Base-by-base conservation (phyloP, 2,888 invertebrate species). In the Bursaphelenchus okinawaensis region DNA sequence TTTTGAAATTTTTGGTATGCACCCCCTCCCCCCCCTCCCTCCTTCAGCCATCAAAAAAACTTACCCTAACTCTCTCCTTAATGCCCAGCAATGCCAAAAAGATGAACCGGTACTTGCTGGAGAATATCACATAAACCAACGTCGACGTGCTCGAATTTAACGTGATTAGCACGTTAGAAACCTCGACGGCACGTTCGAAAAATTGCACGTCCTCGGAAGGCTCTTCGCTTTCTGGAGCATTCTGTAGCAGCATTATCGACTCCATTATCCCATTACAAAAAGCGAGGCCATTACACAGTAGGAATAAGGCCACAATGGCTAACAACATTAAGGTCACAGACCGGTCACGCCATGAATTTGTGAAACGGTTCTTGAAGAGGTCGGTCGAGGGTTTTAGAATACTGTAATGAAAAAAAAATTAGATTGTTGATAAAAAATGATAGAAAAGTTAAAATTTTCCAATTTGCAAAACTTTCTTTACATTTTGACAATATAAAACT, bases 251-350 rank as follows among this genome's bases (percentile, higher is more conserved):
- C 20, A 71, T 58, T 27, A 79, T 68, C 63, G 74, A 75, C 57
- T 80, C 80, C 57, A 82, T 71, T 23, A 80, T 77, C 65, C 77
- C 77, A 67, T 82, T 82, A 63, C 79, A 75, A 68, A 81, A 82
- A 12, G 82, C 81, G 24, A 81, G 69, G 57, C 79, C 76, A 63
- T 81, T 81, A 67, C 81, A 82, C 60, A 73, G 66, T 29, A 81
- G 70, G 58, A 81, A 81, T 52, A 82, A 74, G 24, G 76, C 77
- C n/a, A 81, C 81, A 55, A 81, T 81, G 9, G 79, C 80, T 40
- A 81, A 67, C 22, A 81, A 70, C 81, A 81, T 81, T 52, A 82
- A 26, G 29, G 81, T 81, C 19, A 80, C 77, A 12, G 71, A 71
- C 8, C 77, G 71, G 60, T 80, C 80, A 23, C 80, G 73, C n/a